Evolutionary conservation across 2,888 invertebrate species (phyloP), one percentile per base, ranked within the genome.

Genomic region (Leucania comma): DNA sequence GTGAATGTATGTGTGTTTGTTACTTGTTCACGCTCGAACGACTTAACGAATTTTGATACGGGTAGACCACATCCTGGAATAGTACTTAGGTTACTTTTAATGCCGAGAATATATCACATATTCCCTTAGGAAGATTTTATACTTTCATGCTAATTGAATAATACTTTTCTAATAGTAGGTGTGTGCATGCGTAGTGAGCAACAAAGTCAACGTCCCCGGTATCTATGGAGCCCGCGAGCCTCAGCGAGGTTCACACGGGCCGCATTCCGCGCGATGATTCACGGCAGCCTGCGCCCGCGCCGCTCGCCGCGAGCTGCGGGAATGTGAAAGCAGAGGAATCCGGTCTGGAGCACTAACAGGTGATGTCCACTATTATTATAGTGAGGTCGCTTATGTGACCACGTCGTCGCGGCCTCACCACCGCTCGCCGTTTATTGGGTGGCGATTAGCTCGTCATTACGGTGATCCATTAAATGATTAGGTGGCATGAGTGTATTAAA

Each of bases 301-400:
- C 62, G 73, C 67, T 26, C 29, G 69, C 50, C 46, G 48, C 22
- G 24, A 61, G 58, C 64, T 68, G 73, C 73, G 81, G 85, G 87
- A 89, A 88, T 88, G 90, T 90, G 90, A 90, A 89, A 91, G 90
- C 89, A 78, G 85, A 87, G 87, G 88, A 89, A 89, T 89, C 88
- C 83, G 88, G 89, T 87, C 87, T 70, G 80, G 75, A 85, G 65
- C 70, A 62, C 57, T 64, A 53, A 69, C 81, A 76, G 70, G 68
- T 75, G 72, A 56, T 50, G 38, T 62, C 48, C 54, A 59, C 61
- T 68, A 68, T 32, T 71, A 53, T 61, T 60, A 53, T 51, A 46
- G 20, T 48, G 14, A 29, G 50, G 32, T 51, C 35, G 57, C 46
- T 26, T 8, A 1, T 59, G 59, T 48, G 50, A 46, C 5, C 20